Conservation (phyloP, 2,797 vertebrate species). For the Epinephelus awoara region DNA sequence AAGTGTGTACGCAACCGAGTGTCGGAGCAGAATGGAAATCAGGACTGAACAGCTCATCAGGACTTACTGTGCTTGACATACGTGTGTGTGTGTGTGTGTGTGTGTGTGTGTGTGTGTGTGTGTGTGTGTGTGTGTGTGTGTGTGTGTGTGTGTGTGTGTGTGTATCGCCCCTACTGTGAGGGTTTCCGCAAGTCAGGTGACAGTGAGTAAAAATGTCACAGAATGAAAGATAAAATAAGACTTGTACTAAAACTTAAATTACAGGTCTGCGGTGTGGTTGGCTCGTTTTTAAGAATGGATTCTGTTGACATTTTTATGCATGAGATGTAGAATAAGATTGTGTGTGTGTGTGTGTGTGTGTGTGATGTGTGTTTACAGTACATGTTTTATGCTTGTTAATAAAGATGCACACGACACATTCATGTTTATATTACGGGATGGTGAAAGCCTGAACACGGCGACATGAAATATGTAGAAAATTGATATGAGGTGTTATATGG, state of each 20-base stretch:
- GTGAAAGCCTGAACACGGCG: background rate
- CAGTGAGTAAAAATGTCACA: background rate
- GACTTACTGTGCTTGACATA: conserved; percentile 19
- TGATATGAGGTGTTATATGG: conserved; percentile 2
- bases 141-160: background rate
- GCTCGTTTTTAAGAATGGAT: no score
- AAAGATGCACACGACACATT: background rate
- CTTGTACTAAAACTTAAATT: background rate
- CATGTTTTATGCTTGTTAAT: conserved; percentile 34
- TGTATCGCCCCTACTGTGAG: background rate
- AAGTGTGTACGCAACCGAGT: conserved; percentile 53
- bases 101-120: conserved; percentile 13
- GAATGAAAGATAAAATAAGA: background rate
- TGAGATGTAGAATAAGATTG: background rate
- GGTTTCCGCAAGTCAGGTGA: background rate
- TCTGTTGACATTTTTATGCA: conserved; percentile 9
- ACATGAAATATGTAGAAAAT: background rate
- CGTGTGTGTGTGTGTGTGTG: conserved; percentile 17
- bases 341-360: conserved; percentile 18
- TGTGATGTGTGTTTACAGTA: conserved; percentile 25
- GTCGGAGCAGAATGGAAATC: conserved; percentile 42
- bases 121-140: conserved; percentile 32
- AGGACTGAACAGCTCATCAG: conserved; percentile 27
- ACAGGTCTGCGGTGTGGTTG: background rate
- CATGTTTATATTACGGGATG: conserved; percentile 1